Conservation (phyloP, 2,888 invertebrate genomes). For the Philonicus albiceps region DNA sequence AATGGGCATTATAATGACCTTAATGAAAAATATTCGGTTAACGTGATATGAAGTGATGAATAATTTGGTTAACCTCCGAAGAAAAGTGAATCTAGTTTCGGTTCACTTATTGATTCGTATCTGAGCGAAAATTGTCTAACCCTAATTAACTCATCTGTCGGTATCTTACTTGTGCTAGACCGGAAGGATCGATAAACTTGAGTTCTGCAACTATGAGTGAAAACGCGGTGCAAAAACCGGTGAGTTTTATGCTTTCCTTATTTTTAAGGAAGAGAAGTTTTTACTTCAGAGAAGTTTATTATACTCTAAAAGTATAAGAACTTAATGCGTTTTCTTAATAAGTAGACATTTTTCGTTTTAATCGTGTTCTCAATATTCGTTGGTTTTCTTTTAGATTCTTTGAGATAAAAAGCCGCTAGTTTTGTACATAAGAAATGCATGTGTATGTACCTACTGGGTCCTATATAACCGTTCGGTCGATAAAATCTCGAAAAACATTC, state of each 20-base stretch:
- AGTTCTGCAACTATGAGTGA: slow-evolving; percentile 30
- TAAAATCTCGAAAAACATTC: neutral
- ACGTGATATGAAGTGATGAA: neutral
- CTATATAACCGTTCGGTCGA: neutral
- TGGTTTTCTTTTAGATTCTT: no score
- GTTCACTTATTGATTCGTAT: neutral
- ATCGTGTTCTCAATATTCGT: neutral
- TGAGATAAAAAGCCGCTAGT: neutral
- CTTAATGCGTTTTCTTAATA: neutral
- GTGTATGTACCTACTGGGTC: neutral
- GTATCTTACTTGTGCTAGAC: neutral
- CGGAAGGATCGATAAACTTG: slow-evolving; percentile 18
- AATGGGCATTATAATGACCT: slow-evolving; percentile 2
- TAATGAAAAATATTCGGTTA: neutral
- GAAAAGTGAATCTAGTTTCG: neutral
- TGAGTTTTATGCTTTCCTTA: neutral
- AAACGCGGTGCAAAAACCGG: slow-evolving; percentile 25
- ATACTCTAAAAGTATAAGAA: neutral
- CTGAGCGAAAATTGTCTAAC: neutral
- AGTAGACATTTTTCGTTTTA: neutral
- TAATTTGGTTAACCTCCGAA: neutral
- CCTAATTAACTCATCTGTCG: neutral
- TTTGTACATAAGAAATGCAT: neutral
- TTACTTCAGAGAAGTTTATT: neutral
- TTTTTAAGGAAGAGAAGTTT: neutral